These are phyloP conservation scores for Uropsilus gracilis DNA, from an alignment of 2,113 vertebrate species.

Conservation along the genomic window DNA sequence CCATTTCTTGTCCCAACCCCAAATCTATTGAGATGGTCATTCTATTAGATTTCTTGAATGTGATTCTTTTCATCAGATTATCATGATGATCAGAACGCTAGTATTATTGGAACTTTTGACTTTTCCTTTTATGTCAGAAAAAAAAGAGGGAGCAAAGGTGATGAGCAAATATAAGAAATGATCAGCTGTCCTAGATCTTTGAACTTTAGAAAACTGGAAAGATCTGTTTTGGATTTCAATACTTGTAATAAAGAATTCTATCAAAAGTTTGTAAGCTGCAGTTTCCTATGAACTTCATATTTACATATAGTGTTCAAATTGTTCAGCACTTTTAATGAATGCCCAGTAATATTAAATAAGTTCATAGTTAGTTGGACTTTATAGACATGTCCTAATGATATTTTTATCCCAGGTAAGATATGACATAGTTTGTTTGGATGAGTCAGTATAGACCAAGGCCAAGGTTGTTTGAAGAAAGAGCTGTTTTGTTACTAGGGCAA, in stretches of 20 bases:
- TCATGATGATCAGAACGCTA: not conserved
- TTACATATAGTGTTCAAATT: slow-evolving; percentile 16
- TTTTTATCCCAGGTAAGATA: not conserved
- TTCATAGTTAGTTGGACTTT: not conserved
- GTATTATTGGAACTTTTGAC: not conserved
- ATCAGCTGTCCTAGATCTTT: not conserved
- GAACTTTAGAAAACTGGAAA: slow-evolving; percentile 41
- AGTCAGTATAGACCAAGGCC: too few relatives aligned
- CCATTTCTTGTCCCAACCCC: not conserved
- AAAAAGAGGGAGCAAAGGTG: not conserved
- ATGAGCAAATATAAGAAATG: not conserved
- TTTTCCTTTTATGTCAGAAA: not conserved
- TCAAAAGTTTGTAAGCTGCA: not conserved
- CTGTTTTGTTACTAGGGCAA: too few relatives aligned
- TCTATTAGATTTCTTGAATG: not conserved
- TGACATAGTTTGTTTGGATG: not conserved
- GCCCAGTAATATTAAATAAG: not conserved
- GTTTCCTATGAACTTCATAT: not conserved
- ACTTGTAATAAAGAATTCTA: not conserved
- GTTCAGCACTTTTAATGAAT: not conserved
- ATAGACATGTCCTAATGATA: not conserved
- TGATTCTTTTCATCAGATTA: not conserved
- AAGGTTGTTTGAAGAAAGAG: too few relatives aligned
- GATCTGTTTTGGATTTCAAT: slow-evolving; percentile 1
- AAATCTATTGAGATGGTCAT: not conserved